A percentile compares a stretch with the other conserved stretches of the same genome.
Conservation (phyloP, 2,113 vertebrate species). For the Laticauda laticaudata region DNA sequence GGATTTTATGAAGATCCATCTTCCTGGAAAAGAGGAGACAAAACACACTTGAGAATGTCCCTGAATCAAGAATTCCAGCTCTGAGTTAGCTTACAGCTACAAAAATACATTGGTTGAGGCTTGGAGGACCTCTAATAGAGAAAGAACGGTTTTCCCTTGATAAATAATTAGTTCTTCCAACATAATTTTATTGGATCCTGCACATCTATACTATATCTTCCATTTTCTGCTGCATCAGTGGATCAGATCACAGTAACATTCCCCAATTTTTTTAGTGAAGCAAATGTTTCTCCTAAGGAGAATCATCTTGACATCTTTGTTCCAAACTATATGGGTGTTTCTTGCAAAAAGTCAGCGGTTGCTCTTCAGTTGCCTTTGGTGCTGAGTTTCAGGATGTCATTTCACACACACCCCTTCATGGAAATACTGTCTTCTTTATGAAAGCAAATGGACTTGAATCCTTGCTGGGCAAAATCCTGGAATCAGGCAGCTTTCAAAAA, state of each 20-base stretch:
- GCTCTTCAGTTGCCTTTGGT: too few species aligned
- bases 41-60: too few species aligned
- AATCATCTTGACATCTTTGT: neutral
- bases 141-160: neutral
- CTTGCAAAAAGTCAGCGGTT: neutral
- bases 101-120: neutral
- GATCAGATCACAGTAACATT: neutral
- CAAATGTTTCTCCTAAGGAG: neutral
- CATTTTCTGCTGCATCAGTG: neutral
- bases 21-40: neutral
- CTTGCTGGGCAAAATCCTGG: neutral
- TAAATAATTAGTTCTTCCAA: neutral
- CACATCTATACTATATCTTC: neutral
- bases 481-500: neutral
- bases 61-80: neutral
- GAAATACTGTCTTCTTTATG: neutral
- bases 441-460: neutral
- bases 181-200: neutral
- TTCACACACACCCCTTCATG: neutral
- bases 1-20: neutral
- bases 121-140: neutral
- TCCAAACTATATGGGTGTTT: neutral
- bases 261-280: neutral
- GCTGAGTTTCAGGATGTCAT: neutral
- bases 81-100: neutral